Evolutionary conservation across 1,140 invertebrate species (phyloP).

Genomic region (Aphis gossypii): DNA sequence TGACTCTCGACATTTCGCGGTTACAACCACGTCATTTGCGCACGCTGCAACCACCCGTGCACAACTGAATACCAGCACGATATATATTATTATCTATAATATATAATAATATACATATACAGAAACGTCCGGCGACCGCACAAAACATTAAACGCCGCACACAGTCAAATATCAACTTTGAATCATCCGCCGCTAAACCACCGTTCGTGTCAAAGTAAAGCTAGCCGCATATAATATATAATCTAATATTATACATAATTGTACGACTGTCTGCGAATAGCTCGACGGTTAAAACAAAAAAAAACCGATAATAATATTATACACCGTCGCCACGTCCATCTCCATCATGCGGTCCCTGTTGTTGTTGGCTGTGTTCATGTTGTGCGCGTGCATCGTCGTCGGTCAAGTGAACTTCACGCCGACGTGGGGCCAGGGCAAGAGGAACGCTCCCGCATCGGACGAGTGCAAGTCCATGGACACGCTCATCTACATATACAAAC

Average conservation of each 20-base stretch:
- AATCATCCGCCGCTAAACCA: too few relatives aligned
- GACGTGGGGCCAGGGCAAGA: slow-evolving; percentile 62
- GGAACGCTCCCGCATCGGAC: slow-evolving; percentile 58
- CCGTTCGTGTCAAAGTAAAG: too few relatives aligned
- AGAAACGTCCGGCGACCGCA: background rate
- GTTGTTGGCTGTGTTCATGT: slow-evolving; percentile 38
- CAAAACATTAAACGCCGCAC: background rate
- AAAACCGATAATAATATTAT: background rate
- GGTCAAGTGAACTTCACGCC: slow-evolving; percentile 63
- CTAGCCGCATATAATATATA: too few relatives aligned
- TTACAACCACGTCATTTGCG: background rate
- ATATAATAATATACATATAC: background rate
- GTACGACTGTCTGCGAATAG: background rate
- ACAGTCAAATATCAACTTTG: background rate
- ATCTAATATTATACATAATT: too few relatives aligned
- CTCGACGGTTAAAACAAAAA: background rate
- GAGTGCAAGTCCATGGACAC: slow-evolving; percentile 60
- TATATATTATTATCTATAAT: background rate
- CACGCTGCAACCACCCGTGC: background rate
- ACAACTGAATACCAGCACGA: background rate
- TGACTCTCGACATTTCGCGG: slow-evolving; percentile 16
- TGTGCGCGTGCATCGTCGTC: slow-evolving; percentile 46
- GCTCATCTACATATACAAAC: slow-evolving; percentile 60
- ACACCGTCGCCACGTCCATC: background rate
- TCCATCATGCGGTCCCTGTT: slow-evolving; percentile 40